Evolutionary conservation across 2,113 vertebrate genomes (phyloP).

Genomic region (Ctenodactylus gundi): DNA sequence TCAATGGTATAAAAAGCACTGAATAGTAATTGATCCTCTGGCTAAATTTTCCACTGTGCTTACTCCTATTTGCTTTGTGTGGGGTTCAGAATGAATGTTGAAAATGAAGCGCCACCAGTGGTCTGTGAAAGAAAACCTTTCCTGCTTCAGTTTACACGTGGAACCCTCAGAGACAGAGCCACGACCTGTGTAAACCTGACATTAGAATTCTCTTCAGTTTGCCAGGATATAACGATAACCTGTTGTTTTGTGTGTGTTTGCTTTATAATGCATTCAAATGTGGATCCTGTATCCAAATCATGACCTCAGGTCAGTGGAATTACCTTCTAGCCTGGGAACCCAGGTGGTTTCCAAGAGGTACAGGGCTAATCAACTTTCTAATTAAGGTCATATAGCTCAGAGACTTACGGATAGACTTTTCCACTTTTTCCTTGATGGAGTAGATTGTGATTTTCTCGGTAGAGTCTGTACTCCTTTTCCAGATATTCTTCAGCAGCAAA

Average conservation of each 20-base stretch:
- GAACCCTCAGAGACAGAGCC: not conserved
- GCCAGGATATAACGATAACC: conserved; percentile 45
- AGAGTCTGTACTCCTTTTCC: conserved; percentile 83
- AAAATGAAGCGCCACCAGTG: conserved; percentile 34
- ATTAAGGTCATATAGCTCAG: not conserved
- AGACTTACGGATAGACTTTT: conserved; percentile 91
- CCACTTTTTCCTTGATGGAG: conserved; percentile 89
- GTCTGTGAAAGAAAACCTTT: conserved; percentile 37
- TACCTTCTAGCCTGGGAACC: conserved; percentile 4
- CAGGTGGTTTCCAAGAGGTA: not conserved
- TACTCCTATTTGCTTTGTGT: conserved; percentile 23
- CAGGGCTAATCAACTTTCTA: not conserved
- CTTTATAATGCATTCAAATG: not conserved
- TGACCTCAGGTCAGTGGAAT: conserved; percentile 45
- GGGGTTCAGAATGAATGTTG: not conserved
- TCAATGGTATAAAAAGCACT: not conserved
- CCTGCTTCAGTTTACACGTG: conserved; percentile 42
- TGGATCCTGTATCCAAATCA: not conserved
- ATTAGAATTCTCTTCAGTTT: not conserved
- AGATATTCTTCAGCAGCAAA: conserved; percentile 91
- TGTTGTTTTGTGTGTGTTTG: conserved; percentile 35
- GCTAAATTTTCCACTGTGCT: not conserved
- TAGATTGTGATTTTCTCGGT: conserved; percentile 84
- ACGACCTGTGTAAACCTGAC: not conserved
- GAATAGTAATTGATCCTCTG: not conserved